Percentiles rank a stretch among this genome's conserved stretches.
These are phyloP conservation scores for Epirrhoe alternata DNA, from an alignment of 2,888 invertebrate species.

Conservation along the genomic window DNA sequence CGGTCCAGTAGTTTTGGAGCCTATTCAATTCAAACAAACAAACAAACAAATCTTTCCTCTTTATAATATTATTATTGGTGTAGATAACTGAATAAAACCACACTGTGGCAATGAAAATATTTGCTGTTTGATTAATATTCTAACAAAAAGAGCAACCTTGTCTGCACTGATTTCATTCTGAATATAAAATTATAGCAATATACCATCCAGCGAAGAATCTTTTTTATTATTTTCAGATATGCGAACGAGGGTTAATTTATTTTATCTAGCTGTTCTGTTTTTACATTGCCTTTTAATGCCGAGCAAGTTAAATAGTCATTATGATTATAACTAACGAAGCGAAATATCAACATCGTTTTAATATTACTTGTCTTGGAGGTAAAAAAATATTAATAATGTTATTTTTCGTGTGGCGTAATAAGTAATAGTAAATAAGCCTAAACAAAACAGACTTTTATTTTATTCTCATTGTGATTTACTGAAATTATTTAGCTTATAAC, in stretches of 20 bases:
- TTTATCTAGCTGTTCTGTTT: conserved; percentile 2
- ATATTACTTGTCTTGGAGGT: background rate
- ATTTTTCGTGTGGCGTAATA: background rate
- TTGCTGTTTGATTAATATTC: conserved; percentile 35
- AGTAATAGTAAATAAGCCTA: no score
- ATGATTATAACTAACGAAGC: background rate
- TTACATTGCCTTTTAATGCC: background rate
- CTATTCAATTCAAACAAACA: no score
- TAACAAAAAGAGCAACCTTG: conserved; percentile 28
- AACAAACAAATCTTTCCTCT: no score
- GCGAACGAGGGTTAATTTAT: conserved; percentile 15
- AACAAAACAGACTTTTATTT: background rate
- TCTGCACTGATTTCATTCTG: conserved; percentile 26
- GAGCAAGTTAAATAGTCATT: background rate
- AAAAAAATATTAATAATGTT: background rate
- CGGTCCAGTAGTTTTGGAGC: no score
- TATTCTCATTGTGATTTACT: background rate
- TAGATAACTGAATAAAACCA: conserved; percentile 26
- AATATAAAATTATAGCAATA: conserved; percentile 18
- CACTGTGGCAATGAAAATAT: conserved; percentile 21
- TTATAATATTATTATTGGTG: no score
- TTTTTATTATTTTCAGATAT: conserved; percentile 17
- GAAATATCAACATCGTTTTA: background rate
- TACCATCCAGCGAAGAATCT: conserved; percentile 22
- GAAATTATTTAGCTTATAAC: background rate